phyloP scores from a whole-genome alignment of 2,888 invertebrate genomes.

The Sepiola atlantica region DNA sequence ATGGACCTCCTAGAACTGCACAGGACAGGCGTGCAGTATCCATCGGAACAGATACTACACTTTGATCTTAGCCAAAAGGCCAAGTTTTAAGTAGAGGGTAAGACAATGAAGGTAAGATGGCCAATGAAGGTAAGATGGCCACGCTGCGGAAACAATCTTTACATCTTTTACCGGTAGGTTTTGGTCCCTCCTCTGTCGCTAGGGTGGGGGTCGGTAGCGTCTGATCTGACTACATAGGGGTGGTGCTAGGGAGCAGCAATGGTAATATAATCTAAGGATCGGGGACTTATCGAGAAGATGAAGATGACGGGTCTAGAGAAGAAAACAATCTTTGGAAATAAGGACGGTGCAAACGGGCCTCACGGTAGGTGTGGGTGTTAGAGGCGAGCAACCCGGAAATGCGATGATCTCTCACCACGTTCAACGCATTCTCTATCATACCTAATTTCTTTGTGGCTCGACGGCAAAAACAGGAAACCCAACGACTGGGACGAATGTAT shows the following conservation, averaged over 20 bases:
- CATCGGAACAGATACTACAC: too few species aligned
- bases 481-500: neutral
- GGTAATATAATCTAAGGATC: neutral
- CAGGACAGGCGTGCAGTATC: too few species aligned
- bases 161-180: too few species aligned
- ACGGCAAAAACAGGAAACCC: neutral
- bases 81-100: too few species aligned
- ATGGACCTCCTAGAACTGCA: too few species aligned
- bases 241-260: neutral
- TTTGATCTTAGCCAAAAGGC: too few species aligned
- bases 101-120: too few species aligned
- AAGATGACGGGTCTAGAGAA: neutral
- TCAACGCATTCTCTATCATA: neutral
- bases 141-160: too few species aligned
- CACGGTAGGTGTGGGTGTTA: neutral
- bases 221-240: too few species aligned
- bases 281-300: neutral
- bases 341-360: neutral
- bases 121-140: too few species aligned
- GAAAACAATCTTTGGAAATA: neutral
- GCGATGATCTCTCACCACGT: neutral
- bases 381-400: slow-evolving; percentile 8
- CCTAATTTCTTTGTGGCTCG: neutral
- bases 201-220: too few species aligned
- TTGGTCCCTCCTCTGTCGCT: too few species aligned